A percentile compares a stretch with the other conserved stretches of the same genome.
Evolutionary conservation across 2,113 vertebrate species (phyloP).

Genomic region (Scolopax mira): DNA sequence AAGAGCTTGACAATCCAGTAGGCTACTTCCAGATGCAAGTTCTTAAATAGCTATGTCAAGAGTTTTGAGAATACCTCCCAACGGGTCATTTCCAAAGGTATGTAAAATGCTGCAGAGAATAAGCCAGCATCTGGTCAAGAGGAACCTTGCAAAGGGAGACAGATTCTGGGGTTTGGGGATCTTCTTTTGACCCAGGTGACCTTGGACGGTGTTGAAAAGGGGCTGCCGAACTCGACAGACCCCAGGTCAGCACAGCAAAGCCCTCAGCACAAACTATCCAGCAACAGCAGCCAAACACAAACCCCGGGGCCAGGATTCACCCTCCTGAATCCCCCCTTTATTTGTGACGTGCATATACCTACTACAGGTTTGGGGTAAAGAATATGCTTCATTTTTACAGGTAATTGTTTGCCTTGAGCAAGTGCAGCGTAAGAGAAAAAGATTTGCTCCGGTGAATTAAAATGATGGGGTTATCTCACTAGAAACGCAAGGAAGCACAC

Average conservation of each 20-base stretch:
- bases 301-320: neutral
- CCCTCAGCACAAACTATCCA: neutral
- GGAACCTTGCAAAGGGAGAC: neutral
- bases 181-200: neutral
- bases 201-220: neutral
- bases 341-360: neutral
- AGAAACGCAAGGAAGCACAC: slow-evolving; percentile 16
- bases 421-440: slow-evolving; percentile 51
- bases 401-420: slow-evolving; percentile 67
- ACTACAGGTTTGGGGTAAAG: neutral
- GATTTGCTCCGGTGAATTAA: slow-evolving; percentile 62
- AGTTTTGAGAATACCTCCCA: neutral
- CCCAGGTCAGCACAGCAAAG: neutral
- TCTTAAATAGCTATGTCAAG: neutral
- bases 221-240: neutral
- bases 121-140: neutral
- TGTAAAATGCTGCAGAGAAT: neutral
- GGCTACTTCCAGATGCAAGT: neutral
- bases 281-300: neutral
- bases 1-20: neutral
- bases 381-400: slow-evolving; percentile 31
- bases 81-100: neutral
- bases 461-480: slow-evolving; percentile 47
- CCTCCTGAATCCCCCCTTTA: neutral
- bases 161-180: neutral